Conservation (phyloP, 2,113 vertebrate genomes). For the Chaetodon trifascialis region DNA sequence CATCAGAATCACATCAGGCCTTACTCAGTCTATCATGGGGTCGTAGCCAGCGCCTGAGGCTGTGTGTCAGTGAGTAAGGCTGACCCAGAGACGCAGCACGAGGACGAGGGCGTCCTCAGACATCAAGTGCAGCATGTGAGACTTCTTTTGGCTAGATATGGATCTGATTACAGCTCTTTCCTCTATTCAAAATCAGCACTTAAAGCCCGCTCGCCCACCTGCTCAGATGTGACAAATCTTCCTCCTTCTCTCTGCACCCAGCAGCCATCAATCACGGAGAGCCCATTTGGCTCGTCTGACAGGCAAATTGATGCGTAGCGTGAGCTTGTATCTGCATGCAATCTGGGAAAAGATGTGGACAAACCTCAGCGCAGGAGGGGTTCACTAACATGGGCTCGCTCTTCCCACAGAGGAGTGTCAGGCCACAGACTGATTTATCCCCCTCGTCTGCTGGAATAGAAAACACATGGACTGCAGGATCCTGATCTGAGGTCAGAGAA, state of each 20-base stretch:
- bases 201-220: slow-evolving; percentile 18
- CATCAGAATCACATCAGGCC: slow-evolving; percentile 46
- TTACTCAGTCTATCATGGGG: slow-evolving; percentile 28
- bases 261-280: slow-evolving; percentile 54
- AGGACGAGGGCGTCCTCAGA: slow-evolving; percentile 1
- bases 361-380: slow-evolving; percentile 51
- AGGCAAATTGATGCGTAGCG: slow-evolving; percentile 43
- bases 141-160: background rate
- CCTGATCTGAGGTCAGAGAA: slow-evolving; percentile 22
- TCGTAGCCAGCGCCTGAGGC: slow-evolving; percentile 45
- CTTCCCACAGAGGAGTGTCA: slow-evolving; percentile 45
- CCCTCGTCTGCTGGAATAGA: slow-evolving; percentile 29
- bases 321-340: slow-evolving; percentile 41
- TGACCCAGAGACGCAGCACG: slow-evolving; percentile 45
- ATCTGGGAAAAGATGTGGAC: slow-evolving; percentile 52
- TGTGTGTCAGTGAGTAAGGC: slow-evolving; percentile 68
- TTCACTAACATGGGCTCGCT: slow-evolving; percentile 22
- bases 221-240: slow-evolving; percentile 19
- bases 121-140: background rate
- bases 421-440: slow-evolving; percentile 59
- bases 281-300: slow-evolving; percentile 33
- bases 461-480: slow-evolving; percentile 51
- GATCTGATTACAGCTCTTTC: slow-evolving; percentile 16
- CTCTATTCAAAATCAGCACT: background rate
- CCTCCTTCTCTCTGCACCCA: slow-evolving; percentile 5